These are phyloP conservation scores for Lissonota sp. DNA, from an alignment of 2,888 invertebrate species.

Conservation along the genomic window DNA sequence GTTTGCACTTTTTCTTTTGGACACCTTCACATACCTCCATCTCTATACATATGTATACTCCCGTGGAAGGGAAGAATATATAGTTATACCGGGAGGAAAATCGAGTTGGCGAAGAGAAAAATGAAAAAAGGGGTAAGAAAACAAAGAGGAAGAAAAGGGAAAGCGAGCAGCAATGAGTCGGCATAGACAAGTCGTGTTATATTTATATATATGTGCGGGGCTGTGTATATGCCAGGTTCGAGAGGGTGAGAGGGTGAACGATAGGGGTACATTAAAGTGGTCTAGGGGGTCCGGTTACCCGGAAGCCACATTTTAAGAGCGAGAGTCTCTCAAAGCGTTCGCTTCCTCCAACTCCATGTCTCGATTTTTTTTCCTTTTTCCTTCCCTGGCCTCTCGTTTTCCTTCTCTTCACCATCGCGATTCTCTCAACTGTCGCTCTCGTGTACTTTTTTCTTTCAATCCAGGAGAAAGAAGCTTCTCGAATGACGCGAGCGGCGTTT, in stretches of 20 bases:
- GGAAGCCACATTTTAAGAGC: constrained; percentile 72
- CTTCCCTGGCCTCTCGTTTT: constrained; percentile 22
- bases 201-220: not conserved
- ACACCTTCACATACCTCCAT: not conserved
- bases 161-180: constrained; percentile 58
- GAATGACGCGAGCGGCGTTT: constrained; percentile 28
- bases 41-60: constrained; percentile 24
- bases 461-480: constrained; percentile 42
- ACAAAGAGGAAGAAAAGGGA: constrained; percentile 44
- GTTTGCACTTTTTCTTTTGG: not conserved
- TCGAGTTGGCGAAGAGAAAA: constrained; percentile 15
- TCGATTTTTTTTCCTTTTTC: constrained; percentile 30
- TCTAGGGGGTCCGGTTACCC: constrained; percentile 59
- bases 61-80: constrained; percentile 15
- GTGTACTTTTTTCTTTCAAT: constrained; percentile 26
- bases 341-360: constrained; percentile 58
- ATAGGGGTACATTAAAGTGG: constrained; percentile 45
- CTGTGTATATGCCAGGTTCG: constrained; percentile 29
- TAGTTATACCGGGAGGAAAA: not conserved
- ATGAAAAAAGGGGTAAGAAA: constrained; percentile 7
- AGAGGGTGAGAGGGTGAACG: constrained; percentile 28
- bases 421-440: constrained; percentile 8
- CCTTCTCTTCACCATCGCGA: constrained; percentile 4
- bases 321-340: constrained; percentile 73
- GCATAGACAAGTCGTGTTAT: constrained; percentile 28